phyloP scores from a whole-genome alignment of 2,113 vertebrate genomes.

The Zosterops pallidus region DNA sequence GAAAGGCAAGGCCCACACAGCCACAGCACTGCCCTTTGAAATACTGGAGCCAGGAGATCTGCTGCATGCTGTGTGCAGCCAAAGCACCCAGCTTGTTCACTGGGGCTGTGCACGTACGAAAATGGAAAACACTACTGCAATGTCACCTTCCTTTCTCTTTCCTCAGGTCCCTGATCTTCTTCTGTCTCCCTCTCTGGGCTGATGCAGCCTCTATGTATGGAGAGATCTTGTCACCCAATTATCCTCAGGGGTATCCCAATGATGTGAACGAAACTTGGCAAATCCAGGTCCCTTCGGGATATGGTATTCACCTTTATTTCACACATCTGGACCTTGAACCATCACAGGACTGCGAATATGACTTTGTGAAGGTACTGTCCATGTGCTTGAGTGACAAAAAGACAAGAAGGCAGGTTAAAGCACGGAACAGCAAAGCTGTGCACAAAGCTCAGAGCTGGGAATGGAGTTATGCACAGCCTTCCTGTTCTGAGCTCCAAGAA shows the following conservation, averaged over 20 bases:
- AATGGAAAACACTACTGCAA: neutral
- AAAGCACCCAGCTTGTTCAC: neutral
- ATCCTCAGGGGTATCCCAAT: constrained; percentile 85
- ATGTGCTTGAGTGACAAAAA: neutral
- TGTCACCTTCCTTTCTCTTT: neutral
- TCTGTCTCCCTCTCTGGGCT: constrained; percentile 51
- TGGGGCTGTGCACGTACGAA: fast-evolving
- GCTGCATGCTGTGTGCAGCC: neutral
- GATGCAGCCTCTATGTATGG: constrained; percentile 74
- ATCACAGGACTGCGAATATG: constrained; percentile 84
- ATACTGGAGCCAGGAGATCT: neutral
- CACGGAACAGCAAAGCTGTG: neutral
- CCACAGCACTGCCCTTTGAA: neutral
- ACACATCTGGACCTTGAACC: constrained; percentile 88
- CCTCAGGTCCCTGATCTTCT: constrained; percentile 63
- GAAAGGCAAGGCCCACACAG: neutral
- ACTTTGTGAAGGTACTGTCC: constrained; percentile 81
- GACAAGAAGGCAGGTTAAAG: neutral
- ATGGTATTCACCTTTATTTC: constrained; percentile 81
- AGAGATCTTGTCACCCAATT: constrained; percentile 89
- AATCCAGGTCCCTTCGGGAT: constrained; percentile 82
- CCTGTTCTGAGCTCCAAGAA: neutral
- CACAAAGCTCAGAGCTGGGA: neutral
- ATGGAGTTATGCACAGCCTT: neutral
- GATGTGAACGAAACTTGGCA: constrained; percentile 79